Conservation (phyloP, 2,113 vertebrate genomes). For the Psilopsiagon aurifrons region DNA sequence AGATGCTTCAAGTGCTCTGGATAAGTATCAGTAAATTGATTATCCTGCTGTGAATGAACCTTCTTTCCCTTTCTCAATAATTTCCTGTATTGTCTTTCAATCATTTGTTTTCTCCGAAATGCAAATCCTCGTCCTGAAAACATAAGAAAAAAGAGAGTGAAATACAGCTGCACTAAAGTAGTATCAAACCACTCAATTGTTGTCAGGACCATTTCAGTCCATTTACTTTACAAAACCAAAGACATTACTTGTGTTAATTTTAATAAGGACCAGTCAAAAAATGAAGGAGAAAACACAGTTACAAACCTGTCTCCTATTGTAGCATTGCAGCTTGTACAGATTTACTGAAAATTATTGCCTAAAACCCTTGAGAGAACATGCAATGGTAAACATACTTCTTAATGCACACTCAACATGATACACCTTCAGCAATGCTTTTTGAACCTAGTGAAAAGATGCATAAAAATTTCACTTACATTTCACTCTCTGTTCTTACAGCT, state of each 20-base stretch:
- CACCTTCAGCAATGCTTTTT: not conserved
- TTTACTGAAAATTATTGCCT: not conserved
- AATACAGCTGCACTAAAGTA: not conserved
- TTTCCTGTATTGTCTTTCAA: conserved; percentile 86
- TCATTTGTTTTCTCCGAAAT: conserved; percentile 85
- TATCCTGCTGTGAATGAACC: not conserved
- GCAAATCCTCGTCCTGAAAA: conserved; percentile 90
- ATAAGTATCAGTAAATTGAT: conserved; percentile 81
- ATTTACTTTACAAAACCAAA: not conserved
- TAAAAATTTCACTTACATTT: not conserved
- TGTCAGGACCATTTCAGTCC: not conserved
- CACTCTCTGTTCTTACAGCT: not conserved
- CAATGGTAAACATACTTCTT: not conserved
- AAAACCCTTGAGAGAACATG: not conserved
- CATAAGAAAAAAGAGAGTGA: not conserved
- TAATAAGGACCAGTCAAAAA: not conserved
- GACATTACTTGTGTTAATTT: fast-evolving
- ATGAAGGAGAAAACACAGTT: not conserved
- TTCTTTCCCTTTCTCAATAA: conserved; percentile 79
- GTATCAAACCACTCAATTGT: not conserved
- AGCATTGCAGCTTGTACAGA: not conserved
- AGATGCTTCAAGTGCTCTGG: conserved; percentile 95
- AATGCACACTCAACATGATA: fast-evolving
- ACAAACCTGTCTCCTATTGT: not conserved
- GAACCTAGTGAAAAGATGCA: not conserved